Conservation (phyloP, 1,140 invertebrate species). For the Thaumetopoea pityocampa region DNA sequence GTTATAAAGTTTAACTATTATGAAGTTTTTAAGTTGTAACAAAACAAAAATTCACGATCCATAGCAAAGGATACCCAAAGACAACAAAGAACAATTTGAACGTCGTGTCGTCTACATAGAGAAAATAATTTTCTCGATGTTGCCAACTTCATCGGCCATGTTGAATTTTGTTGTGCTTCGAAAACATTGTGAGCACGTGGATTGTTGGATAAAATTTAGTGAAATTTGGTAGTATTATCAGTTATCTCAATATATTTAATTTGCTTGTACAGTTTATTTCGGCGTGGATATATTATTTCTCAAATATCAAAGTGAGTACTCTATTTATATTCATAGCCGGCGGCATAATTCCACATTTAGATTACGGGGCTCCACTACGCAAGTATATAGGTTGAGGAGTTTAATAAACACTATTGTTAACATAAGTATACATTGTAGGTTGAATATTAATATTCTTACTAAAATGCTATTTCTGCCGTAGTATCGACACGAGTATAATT, state of each 20-base stretch:
- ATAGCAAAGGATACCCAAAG: too few species aligned
- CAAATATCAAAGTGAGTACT: slow-evolving; percentile 53
- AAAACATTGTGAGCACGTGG: slow-evolving; percentile 77
- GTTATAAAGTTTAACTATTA: too few species aligned
- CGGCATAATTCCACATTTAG: slow-evolving; percentile 43
- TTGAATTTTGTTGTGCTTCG: slow-evolving; percentile 76
- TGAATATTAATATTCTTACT: slow-evolving; percentile 4
- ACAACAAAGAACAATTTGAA: not conserved
- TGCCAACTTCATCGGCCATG: slow-evolving; percentile 60
- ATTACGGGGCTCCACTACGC: slow-evolving; percentile 31
- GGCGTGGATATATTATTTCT: slow-evolving; percentile 38
- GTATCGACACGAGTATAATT: slow-evolving; percentile 53
- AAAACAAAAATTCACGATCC: too few species aligned
- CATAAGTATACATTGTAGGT: not conserved
- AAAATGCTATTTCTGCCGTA: slow-evolving; percentile 13
- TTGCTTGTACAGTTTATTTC: slow-evolving; percentile 28
- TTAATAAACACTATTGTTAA: slow-evolving; percentile 4
- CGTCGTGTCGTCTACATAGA: too few species aligned
- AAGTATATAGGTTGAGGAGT: slow-evolving; percentile 28
- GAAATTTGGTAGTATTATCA: slow-evolving; percentile 64
- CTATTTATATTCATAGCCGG: slow-evolving; percentile 37
- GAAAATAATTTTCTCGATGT: slow-evolving; percentile 40
- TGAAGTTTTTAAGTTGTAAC: too few species aligned
- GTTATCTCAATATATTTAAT: slow-evolving; percentile 37
- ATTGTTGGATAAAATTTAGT: slow-evolving; percentile 63